These are phyloP conservation scores for Enteromius unitaeniatus DNA, from an alignment of 2,797 vertebrate species.

Conservation along the genomic window DNA sequence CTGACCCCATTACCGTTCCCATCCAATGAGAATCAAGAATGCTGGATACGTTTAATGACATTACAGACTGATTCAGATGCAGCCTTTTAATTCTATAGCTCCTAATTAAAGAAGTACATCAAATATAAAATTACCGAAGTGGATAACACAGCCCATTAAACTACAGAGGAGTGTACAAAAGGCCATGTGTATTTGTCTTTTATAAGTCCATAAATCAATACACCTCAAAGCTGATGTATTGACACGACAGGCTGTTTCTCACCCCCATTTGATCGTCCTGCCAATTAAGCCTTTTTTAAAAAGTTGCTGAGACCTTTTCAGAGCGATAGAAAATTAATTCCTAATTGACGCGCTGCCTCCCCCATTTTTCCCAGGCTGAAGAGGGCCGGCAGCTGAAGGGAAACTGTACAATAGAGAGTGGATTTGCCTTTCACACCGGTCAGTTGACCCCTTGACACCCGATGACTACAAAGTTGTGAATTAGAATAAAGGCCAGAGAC, in stretches of 20 bases:
- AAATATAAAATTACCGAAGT: conserved; percentile 3
- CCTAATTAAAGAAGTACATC: conserved; percentile 21
- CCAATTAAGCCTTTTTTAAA: conserved; percentile 28
- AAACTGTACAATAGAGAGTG: conserved; percentile 90
- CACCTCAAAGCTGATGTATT: conserved; percentile 33
- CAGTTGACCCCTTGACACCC: conserved; percentile 91
- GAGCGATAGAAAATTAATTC: conserved; percentile 52
- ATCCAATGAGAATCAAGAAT: conserved; percentile 4
- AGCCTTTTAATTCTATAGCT: neutral
- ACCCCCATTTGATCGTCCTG: conserved; percentile 20
- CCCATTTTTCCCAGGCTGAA: conserved; percentile 88
- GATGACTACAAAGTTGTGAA: conserved; percentile 88
- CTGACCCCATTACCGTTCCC: conserved; percentile 21
- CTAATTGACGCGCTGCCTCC: conserved; percentile 87
- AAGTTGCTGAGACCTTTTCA: conserved; percentile 48
- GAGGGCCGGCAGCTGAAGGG: conserved; percentile 84
- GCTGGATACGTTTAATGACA: conserved; percentile 24
- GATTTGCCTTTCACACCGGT: conserved; percentile 84
- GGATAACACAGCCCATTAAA: conserved; percentile 10
- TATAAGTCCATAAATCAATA: conserved; percentile 35
- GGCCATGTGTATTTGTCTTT: conserved; percentile 46
- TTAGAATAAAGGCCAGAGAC: conserved; percentile 93
- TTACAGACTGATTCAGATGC: conserved; percentile 28
- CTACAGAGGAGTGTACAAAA: neutral
- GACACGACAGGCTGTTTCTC: conserved; percentile 23